Evolutionary conservation across 2,113 vertebrate species (phyloP), one percentile per base, ranked within the genome.

Genomic region (Pelusios castaneus): DNA sequence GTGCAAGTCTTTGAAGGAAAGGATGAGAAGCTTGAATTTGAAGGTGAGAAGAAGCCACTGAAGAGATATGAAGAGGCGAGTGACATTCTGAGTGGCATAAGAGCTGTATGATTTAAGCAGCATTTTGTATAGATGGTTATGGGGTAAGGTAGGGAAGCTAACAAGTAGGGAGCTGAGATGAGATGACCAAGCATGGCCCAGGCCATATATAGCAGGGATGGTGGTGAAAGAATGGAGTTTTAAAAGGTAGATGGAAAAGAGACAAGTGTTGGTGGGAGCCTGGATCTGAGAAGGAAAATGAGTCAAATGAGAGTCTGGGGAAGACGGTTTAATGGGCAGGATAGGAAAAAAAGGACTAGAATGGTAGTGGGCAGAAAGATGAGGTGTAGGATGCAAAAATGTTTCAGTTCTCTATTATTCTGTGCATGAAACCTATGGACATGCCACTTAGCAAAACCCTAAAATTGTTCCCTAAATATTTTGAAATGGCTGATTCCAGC

Each of bases 1-100:
- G 83, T 70, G 51, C 52, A 81, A 91, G 80, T 89, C 81, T 92
- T 93, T 80, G 82, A 94, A 55, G 75, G 22, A 41, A 92, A 81
- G 38, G 56, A 51, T 90, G 87, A 78, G 84, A 91, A 92, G 17
- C 51, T 80, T 63, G 41, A 47, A 38, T 14, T 45, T 82, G 82
- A 77, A 38, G 56, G 10, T 7, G 19, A 76, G 17, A 85, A 81
- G 43, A 2, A 27, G 70, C 70, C 24, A 43, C 70, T 75, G 70
- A 75, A 19, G 70, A 75, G 24, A 75, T 75, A 41, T 75, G 41
- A 43, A 75, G 70, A 41, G 70, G 22, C 3, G 5, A 41, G 38
- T 75, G 70, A 43, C 24, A 55, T 25, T 63, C 5, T 41, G 41
- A 45, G 41, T 27, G 12, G 41, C 41, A 76, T 8, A 25, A 75